Evolutionary conservation across 2,888 invertebrate species (phyloP), one percentile per base, ranked within the genome.

Genomic region (Pseudanteris insignis): DNA sequence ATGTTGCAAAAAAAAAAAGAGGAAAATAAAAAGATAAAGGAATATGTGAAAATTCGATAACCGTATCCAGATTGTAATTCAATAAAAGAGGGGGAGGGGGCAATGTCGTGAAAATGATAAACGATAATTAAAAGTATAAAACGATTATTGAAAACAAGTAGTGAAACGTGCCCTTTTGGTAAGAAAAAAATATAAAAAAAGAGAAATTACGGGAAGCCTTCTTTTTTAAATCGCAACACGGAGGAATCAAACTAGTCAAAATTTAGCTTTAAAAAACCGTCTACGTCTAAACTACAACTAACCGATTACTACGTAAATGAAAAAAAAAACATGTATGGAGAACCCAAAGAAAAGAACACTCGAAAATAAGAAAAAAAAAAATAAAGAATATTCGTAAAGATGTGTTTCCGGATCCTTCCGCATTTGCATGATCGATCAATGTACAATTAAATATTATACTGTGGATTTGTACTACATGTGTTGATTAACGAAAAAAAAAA

Each of bases 221-320:
- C 51, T 47, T 51, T 63, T 58, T 43, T 48, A 53, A 58, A 63
- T 63, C 47, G 57, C 48, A 47, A 61, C 53, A 67, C 69, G 70
- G 69, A 68, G 70, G 72, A 75, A 73, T 75, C 73, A 74, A 75
- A 71, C 78, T 79, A 78, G 79, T 79, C 79, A 79, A 79, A 79
- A 79, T 70, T 73, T 78, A 79, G 78, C 78, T 79, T 77, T 78
- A 78, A 75, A n/a, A 75, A 50, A 62, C 61, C 51, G 61, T 75
- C 71, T 70, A 73, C 72, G 68, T 72, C 71, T 70, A 68, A 67
- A 66, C 64, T 67, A 55, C 54, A 48, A 43, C 51, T 51, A 63
- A 58, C 58, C 54, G 44, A 62, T 33, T 55, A 55, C 11, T 47
- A 41, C 43, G 47, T 58, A 43, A 57, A 57, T 36, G 40, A 48